Percentiles rank a stretch among this genome's conserved stretches.
Evolutionary conservation across 2,888 invertebrate genomes (phyloP).

Genomic region (Apoderus coryli): DNA sequence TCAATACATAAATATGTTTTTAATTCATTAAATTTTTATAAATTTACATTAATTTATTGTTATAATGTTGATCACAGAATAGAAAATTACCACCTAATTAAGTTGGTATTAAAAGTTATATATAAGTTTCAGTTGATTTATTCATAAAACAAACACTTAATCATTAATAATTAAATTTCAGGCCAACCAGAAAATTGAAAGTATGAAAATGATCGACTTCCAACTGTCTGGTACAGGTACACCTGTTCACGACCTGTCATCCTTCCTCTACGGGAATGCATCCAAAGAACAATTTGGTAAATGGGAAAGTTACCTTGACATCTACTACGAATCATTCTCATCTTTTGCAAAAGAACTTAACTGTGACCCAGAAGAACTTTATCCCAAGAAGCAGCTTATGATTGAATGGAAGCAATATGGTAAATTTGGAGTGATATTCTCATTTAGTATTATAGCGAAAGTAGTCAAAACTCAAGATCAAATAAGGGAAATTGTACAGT

Average conservation of each 20-base stretch:
- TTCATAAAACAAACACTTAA: too few relatives aligned
- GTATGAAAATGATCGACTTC: constrained; percentile 21
- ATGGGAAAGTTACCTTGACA: constrained; percentile 19
- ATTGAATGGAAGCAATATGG: constrained; percentile 22
- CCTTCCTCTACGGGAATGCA: constrained; percentile 23
- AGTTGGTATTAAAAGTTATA: too few relatives aligned
- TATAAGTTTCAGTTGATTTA: too few relatives aligned
- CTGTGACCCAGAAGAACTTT: constrained; percentile 21
- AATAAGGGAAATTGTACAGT: too few relatives aligned
- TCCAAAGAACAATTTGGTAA: constrained; percentile 19
- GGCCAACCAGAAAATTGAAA: too few relatives aligned
- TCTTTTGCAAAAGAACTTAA: constrained; percentile 18
- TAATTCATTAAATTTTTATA: too few relatives aligned
- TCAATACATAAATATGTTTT: too few relatives aligned
- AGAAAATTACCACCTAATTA: too few relatives aligned
- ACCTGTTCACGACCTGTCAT: constrained; percentile 22
- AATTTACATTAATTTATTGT: too few relatives aligned
- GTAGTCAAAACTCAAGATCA: too few relatives aligned
- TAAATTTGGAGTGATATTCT: constrained; percentile 8
- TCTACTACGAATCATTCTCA: constrained; percentile 23
- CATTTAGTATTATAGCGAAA: not conserved
- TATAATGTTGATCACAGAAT: too few relatives aligned
- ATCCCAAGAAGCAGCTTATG: constrained; percentile 20
- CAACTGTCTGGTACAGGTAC: constrained; percentile 17
- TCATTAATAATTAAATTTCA: too few relatives aligned